Evolutionary conservation across 1,140 invertebrate genomes (phyloP), one percentile per base, ranked within the genome.

Genomic region (Harlomillsia oculata): DNA sequence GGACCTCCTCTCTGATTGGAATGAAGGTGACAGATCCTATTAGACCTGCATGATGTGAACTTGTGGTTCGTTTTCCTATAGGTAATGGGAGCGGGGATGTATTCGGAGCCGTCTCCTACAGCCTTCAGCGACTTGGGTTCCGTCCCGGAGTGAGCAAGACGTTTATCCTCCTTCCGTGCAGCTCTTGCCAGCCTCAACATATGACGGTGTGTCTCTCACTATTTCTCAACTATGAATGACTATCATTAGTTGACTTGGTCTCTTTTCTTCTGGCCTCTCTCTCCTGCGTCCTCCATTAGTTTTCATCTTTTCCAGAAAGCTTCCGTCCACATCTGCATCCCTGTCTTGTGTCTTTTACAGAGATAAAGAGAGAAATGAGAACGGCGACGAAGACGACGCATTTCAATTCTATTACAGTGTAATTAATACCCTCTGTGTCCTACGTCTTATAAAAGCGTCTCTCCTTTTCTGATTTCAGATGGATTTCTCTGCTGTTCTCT

Each of bases 101-200:
- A 54, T 82, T 89, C 66, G 76, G 74, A 18, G 89, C 88, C 3
- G 76, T 94, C 9, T 77, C 77, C 6, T 83, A 79, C 64, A 85
- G 87, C 32, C 53, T 65, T 11, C 79, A 83, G 2, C 75, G 79
- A 41, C 74, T 93, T 16, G 78, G 82, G 44, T 91, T 89, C 74
- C 77, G 89, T n/a, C 77, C 85, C 1, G 89, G 84, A 18, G 87
- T 83, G 2, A 85, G 87, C 0, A 90, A 88, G 68, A 87, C 82
- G 1, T 82, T 93, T 51, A 75, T 94, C 41, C 71, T 93, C 5
- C 68, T 93, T 62, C 84, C 88, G 1, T 94, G 89, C 70, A 80
- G 81, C 0, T 74, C 75, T 20, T 89, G 87, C 70, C 80, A 83
- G 53, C 72, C 77, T 2, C 70, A 73, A 29, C 77, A 78, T 56